phyloP scores from a whole-genome alignment of 2,113 vertebrate genomes.

The Rhea americana region DNA sequence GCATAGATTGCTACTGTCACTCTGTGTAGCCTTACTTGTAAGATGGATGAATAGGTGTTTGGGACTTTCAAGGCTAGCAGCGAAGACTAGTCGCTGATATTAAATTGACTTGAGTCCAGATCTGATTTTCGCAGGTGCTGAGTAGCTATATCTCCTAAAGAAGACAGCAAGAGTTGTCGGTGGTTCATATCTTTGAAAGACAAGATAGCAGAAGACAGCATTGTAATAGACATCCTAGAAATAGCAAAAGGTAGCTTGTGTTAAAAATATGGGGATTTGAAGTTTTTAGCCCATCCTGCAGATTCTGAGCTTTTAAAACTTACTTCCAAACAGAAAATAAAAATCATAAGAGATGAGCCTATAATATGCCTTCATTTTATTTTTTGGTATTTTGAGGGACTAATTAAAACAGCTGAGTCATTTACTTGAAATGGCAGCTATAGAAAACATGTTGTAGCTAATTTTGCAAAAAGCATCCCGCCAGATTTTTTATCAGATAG shows the following conservation, averaged over 20 bases:
- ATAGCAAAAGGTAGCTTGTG: background rate
- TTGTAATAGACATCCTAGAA: background rate
- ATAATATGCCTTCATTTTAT: background rate
- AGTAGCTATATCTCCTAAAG: background rate
- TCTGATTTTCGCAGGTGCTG: background rate
- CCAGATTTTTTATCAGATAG: background rate
- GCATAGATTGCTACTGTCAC: background rate
- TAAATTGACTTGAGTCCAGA: constrained; percentile 8
- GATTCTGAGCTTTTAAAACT: background rate
- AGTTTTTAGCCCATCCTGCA: background rate
- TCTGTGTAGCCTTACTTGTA: background rate
- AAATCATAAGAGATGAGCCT: background rate
- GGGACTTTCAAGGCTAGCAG: background rate
- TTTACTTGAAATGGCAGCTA: constrained; percentile 14
- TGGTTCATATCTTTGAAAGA: background rate
- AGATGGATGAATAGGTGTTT: background rate
- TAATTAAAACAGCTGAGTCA: constrained; percentile 46
- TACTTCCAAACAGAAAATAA: background rate
- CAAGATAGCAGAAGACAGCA: background rate
- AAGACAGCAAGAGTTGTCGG: background rate
- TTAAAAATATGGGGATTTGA: background rate
- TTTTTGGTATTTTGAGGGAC: constrained; percentile 17
- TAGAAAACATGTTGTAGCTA: background rate
- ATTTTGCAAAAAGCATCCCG: background rate
- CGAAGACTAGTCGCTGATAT: background rate